Base-by-base conservation (phyloP, 1,140 invertebrate genomes). In the Batillaria attramentaria region DNA sequence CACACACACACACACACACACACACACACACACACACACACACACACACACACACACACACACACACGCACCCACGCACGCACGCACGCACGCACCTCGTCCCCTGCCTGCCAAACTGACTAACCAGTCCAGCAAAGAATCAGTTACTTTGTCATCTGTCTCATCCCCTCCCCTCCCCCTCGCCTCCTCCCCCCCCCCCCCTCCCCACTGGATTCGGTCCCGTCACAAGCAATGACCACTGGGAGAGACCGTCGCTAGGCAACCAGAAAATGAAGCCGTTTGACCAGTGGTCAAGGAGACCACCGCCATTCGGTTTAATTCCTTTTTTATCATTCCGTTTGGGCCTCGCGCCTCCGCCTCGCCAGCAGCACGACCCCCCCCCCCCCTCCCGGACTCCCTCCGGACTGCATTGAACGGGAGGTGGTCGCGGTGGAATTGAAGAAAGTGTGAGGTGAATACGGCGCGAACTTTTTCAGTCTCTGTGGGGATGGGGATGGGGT, bases 241-340 rank as follows among this genome's bases (percentile, higher is more conserved):
- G 57, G 57, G 57, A 62, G n/a, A 3, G 57, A n/a, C n/a, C n/a
- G 57, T 62, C 57, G n/a, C 57, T 62, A 62, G 57, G 57, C 57
- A 62, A 62, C 57, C 57, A 62, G 57, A 62, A 62, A 62, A 62
- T 62, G 57, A 62, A 62, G 57, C 24, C 57, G 57, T 62, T 62
- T 62, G 57, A 62, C 57, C 57, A 62, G n/a, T 31, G 57, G 57
- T 62, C 57, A 62, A 62, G 57, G 57, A 62, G 33, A 24, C 57
- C 33, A 31, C 57, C 8, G n/a, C n/a, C 57, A 24, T 6, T 24
- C 13, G 57, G 57, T n/a, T 62, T 62, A 62, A 62, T 62, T 62
- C 33, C 33, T 62, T 24, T 62, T 62, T 62, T 28, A 62, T 62
- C 57, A 62, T 28, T 62, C 57, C 57, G 57, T 62, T 10, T 62